Conservation (phyloP, 1,140 invertebrate genomes). For the Cyclina sinensis region DNA sequence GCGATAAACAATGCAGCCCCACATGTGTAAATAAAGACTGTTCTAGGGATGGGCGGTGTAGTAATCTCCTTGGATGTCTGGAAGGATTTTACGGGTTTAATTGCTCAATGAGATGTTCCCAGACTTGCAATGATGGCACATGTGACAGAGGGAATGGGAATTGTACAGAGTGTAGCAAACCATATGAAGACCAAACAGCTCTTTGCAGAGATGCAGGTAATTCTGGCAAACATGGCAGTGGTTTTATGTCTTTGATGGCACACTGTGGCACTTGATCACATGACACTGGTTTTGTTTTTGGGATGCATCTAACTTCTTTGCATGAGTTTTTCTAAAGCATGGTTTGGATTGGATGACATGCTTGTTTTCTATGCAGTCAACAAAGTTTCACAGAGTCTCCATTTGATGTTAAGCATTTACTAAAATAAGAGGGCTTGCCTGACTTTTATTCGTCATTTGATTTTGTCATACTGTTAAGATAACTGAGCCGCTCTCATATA, state of each 20-base stretch:
- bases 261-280: too few relatives aligned
- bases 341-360: too few relatives aligned
- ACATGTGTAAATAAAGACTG: neutral
- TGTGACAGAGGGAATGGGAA: conserved; percentile 38
- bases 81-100: conserved; percentile 33
- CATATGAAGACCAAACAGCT: neutral
- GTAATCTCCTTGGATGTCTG: conserved; percentile 10
- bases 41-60: conserved; percentile 32
- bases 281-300: too few relatives aligned
- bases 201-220: conserved; percentile 59
- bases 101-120: neutral
- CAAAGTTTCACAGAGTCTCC: too few relatives aligned
- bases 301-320: too few relatives aligned
- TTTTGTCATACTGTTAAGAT: too few relatives aligned
- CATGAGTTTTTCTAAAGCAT: too few relatives aligned
- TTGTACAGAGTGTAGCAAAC: conserved; percentile 39
- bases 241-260: neutral
- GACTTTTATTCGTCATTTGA: too few relatives aligned
- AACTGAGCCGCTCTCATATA: too few relatives aligned
- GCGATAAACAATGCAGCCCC: neutral
- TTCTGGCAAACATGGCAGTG: neutral
- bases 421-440: too few relatives aligned
- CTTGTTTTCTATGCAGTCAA: too few relatives aligned
- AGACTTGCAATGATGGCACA: conserved; percentile 33
- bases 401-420: too few relatives aligned